phyloP scores from a whole-genome alignment of 2,888 invertebrate genomes.

The Brachyopa scutellaris region DNA sequence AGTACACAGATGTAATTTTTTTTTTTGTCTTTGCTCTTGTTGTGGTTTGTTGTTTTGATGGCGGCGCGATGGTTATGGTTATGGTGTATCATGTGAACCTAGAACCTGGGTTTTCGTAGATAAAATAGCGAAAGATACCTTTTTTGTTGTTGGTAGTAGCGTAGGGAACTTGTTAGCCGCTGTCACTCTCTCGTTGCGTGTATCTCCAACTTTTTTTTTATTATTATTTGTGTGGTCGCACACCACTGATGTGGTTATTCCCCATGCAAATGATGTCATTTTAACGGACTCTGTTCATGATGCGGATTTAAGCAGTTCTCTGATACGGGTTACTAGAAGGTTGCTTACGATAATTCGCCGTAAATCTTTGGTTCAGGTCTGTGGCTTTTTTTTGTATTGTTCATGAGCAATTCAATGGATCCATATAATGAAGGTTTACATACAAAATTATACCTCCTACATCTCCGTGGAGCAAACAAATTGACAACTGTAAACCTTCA shows the following conservation, averaged over 20 bases:
- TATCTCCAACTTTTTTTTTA: conserved; percentile 10
- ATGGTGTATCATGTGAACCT: not conserved
- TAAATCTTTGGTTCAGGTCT: too few species aligned
- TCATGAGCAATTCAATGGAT: conserved; percentile 13
- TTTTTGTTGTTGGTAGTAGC: too few species aligned
- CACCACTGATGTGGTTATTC: conserved; percentile 12
- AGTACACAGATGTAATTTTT: conserved; percentile 3
- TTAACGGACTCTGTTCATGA: conserved; percentile 5
- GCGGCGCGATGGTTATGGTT: too few species aligned
- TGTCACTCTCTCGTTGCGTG: not conserved
- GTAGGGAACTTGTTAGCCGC: conserved; percentile 42
- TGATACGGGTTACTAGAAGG: not conserved
- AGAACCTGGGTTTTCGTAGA: not conserved
- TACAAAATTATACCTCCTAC: conserved; percentile 33
- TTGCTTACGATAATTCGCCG: too few species aligned
- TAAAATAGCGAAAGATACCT: conserved; percentile 1
- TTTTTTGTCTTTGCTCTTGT: too few species aligned
- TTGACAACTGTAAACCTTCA: too few species aligned
- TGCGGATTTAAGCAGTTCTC: not conserved
- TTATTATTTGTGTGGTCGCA: conserved; percentile 10
- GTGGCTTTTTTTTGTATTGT: too few species aligned
- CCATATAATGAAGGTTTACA: not conserved
- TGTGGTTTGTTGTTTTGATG: not conserved
- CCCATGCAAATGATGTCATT: conserved; percentile 47
- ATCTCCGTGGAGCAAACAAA: not conserved